A percentile compares a stretch with the other conserved stretches of the same genome.
These are phyloP conservation scores for Psittacula cyanocephala DNA, from an alignment of 2,113 vertebrate species.

Conservation along the genomic window DNA sequence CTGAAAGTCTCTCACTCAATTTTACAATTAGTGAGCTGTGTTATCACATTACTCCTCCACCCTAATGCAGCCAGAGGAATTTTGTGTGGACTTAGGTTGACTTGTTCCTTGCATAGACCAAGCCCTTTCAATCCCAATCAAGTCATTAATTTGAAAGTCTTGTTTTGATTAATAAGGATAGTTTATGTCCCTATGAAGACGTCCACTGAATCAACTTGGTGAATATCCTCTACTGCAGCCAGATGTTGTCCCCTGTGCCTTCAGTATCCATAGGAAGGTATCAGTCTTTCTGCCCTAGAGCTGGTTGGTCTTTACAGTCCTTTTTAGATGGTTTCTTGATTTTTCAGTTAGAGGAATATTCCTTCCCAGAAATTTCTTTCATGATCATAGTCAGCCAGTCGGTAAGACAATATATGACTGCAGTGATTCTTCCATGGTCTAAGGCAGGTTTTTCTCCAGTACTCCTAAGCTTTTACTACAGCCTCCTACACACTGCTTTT, in stretches of 20 bases:
- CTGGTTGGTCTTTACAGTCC: neutral
- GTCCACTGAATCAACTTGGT: neutral
- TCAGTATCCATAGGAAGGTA: neutral
- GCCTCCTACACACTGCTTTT: neutral
- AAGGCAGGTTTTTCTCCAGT: neutral
- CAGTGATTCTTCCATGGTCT: neutral
- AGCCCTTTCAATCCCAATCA: neutral
- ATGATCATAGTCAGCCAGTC: neutral
- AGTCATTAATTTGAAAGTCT: neutral
- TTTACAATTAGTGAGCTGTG: neutral
- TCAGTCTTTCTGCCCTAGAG: neutral
- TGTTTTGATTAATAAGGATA: neutral
- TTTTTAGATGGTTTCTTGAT: neutral
- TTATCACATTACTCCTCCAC: neutral
- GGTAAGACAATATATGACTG: neutral
- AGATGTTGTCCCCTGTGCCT: neutral
- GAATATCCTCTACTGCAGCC: neutral
- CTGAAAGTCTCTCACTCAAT: neutral
- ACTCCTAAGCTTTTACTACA: neutral
- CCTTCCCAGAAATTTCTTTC: neutral
- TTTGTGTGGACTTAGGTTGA: neutral
- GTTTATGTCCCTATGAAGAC: neutral
- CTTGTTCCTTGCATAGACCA: neutral
- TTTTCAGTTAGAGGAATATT: neutral
- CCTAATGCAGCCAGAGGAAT: neutral